These are phyloP conservation scores for Lepidocyrtoides sp. DNA, from an alignment of 2,888 invertebrate species.

Conservation along the genomic window DNA sequence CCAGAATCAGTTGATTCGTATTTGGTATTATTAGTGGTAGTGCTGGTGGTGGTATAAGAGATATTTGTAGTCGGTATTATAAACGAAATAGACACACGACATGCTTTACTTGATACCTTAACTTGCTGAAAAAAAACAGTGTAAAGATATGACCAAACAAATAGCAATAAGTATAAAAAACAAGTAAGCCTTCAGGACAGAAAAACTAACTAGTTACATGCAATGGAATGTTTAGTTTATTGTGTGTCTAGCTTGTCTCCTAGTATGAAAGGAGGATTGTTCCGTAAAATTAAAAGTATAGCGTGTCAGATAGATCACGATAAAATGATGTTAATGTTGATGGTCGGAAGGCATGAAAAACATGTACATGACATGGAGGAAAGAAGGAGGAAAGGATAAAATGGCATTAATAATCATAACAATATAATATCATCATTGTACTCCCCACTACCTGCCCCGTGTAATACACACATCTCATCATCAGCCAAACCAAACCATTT, in stretches of 20 bases:
- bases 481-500: background rate
- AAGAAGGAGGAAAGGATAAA: slow-evolving; percentile 50
- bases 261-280: background rate
- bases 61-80: background rate
- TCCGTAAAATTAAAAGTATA: slow-evolving; percentile 24
- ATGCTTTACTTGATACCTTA: background rate
- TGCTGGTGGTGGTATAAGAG: background rate
- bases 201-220: slow-evolving; percentile 5
- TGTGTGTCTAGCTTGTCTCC: background rate
- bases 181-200: slow-evolving; percentile 19
- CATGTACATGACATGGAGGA: slow-evolving; percentile 41
- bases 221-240: background rate
- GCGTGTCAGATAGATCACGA: slow-evolving; percentile 63
- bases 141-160: slow-evolving; percentile 34
- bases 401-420: slow-evolving; percentile 57
- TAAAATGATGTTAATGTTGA: slow-evolving; percentile 11
- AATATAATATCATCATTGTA: slow-evolving; percentile 31
- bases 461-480: too few species aligned
- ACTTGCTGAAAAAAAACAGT: background rate
- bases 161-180: slow-evolving; percentile 39
- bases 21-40: too few species aligned
- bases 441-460: background rate
- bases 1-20: background rate
- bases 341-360: slow-evolving; percentile 37
- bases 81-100: background rate